Evolutionary conservation across 1,140 invertebrate genomes (phyloP).

Genomic region (Caligus rogercresseyi): DNA sequence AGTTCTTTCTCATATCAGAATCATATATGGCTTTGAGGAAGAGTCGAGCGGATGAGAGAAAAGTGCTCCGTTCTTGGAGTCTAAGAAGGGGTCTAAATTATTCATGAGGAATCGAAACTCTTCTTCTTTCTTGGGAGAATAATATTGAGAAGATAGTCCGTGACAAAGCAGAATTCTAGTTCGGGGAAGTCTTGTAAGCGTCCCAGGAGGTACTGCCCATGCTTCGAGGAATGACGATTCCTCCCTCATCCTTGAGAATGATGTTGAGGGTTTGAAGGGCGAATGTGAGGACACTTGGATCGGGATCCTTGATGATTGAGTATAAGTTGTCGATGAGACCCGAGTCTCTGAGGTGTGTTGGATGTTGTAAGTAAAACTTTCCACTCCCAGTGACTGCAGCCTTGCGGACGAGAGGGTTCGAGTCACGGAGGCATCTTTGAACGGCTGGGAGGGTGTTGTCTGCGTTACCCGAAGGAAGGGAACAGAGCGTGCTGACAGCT

Average conservation of each 20-base stretch:
- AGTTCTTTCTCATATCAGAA: too few relatives aligned
- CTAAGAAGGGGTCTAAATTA: background rate
- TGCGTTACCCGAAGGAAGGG: background rate
- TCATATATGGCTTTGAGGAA: background rate
- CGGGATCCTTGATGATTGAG: background rate
- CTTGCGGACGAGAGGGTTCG: slow-evolving; percentile 4
- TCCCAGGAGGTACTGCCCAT: slow-evolving; percentile 5
- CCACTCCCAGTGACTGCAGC: slow-evolving; percentile 5
- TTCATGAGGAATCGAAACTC: background rate
- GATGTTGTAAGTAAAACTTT: slow-evolving; percentile 5
- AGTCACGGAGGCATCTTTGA: background rate
- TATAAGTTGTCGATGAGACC: slow-evolving; percentile 7
- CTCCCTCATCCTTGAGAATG: slow-evolving; percentile 4
- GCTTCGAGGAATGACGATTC: background rate
- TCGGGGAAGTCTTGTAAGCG: background rate
- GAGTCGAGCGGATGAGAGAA: background rate
- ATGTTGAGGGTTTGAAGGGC: slow-evolving; percentile 7
- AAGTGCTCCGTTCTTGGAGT: background rate
- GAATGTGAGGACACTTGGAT: slow-evolving; percentile 2
- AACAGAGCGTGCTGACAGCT: background rate
- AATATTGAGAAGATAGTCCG: background rate
- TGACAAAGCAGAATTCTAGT: background rate
- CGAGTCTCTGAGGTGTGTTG: background rate
- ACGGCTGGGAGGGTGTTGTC: background rate
- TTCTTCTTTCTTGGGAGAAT: background rate